phyloP scores from a whole-genome alignment of 2,797 vertebrate genomes.

The Clarias fuscus region DNA sequence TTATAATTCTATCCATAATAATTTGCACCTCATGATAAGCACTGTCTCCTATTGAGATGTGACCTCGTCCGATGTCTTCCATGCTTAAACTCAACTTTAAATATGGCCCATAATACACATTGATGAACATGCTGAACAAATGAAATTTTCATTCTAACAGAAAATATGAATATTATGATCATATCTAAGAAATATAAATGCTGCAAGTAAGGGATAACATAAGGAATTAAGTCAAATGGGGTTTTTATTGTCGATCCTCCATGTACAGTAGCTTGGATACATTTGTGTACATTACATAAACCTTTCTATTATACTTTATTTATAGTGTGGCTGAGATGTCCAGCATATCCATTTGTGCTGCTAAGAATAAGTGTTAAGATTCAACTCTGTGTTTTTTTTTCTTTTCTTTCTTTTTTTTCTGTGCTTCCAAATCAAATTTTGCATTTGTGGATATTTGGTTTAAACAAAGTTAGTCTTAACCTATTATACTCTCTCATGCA shows the following conservation, averaged over 20 bases:
- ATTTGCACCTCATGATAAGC: neutral
- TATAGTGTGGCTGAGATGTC: neutral
- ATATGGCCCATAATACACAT: neutral
- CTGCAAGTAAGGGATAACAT: neutral
- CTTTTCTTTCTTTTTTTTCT: neutral
- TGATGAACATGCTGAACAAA: neutral
- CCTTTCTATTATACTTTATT: too few species aligned
- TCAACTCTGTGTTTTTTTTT: constrained; percentile 7
- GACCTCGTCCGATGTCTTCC: neutral
- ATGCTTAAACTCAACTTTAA: neutral
- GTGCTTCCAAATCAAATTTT: constrained; percentile 40
- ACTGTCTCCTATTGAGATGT: neutral
- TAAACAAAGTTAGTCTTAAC: constrained; percentile 46
- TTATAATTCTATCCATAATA: neutral
- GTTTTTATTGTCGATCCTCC: neutral
- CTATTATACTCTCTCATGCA: constrained; percentile 37
- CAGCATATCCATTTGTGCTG: constrained; percentile 3
- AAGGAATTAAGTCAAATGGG: neutral
- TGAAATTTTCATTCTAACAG: neutral
- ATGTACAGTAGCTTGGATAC: neutral
- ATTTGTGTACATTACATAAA: neutral
- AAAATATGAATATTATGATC: neutral
- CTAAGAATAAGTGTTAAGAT: constrained; percentile 15
- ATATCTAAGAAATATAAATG: neutral
- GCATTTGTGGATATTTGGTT: constrained; percentile 40